These are phyloP conservation scores for Ailuropoda melanoleuca DNA, from an alignment of 2,113 vertebrate genomes.

Conservation along the genomic window DNA sequence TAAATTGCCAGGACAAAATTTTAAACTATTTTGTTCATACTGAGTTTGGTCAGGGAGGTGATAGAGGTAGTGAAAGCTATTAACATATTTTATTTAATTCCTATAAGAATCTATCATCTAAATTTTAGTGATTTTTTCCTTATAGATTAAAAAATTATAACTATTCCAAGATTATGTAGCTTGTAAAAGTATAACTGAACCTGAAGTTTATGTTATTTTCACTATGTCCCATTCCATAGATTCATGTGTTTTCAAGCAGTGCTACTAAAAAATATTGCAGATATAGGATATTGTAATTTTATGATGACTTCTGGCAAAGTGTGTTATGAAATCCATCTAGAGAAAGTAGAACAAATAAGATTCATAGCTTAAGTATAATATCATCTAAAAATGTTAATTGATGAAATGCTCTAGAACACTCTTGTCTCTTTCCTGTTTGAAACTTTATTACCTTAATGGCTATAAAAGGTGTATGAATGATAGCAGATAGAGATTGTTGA, in stretches of 20 bases:
- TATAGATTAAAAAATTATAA: neutral
- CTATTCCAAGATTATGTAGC: neutral
- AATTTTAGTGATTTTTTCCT: neutral
- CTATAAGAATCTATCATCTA: neutral
- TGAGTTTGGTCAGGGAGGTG: neutral
- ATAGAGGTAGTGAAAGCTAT: neutral
- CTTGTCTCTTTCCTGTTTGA: neutral
- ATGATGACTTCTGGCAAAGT: neutral
- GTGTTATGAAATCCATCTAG: neutral
- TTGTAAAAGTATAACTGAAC: neutral
- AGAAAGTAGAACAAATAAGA: neutral
- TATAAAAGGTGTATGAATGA: neutral
- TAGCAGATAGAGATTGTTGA: neutral
- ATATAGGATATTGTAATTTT: neutral
- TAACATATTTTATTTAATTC: neutral
- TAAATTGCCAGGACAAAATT: neutral
- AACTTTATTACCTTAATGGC: neutral
- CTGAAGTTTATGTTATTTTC: neutral
- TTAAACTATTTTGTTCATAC: neutral
- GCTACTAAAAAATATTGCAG: neutral
- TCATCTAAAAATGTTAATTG: neutral
- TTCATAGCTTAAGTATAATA: neutral
- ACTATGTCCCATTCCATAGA: neutral
- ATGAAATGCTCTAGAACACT: neutral
- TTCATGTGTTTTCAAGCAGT: neutral